Base-by-base conservation (phyloP, 2,888 invertebrate genomes). In the Pseudoips prasinana region DNA sequence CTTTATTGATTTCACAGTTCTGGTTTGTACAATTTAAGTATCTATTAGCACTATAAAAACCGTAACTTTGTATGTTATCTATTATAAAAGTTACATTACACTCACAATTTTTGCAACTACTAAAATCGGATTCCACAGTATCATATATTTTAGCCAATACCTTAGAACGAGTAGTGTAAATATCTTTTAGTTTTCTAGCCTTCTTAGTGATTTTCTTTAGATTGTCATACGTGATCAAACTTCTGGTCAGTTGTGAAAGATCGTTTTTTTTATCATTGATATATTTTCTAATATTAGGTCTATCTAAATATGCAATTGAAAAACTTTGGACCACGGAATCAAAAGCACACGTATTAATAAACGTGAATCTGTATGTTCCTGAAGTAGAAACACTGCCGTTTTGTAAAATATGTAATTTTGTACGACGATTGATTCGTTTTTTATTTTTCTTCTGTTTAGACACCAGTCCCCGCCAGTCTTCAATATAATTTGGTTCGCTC, bases 271-370 rank as follows among this genome's bases (percentile, higher is more conserved):
- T 32, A 24, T 32, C 28, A 34, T 24, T 24, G 28, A 34, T 24
- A 28, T 28, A 28, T 34, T 34, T 34, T 34, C 24, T 28, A 34
- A 28, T 28, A 32, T 37, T 23, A 23, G 29, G 27, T 28, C 31
- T 31, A 25, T 39, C 39, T 39, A 39, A 30, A 35, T 31, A 39
- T 28, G 39, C 39, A 24, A 39, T 31, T 17, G 34, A 30, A 28
- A 39, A 39, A 31, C 39, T 39, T 39, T 39, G 39, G 23, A 34
- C 27, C 26, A 39, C 34, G 20, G 39, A 39, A 28, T 39, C 39
- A 34, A 39, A 39, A 27, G 39, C 39, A 31, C 39, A 39, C 24
- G 39, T 39, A 28, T 39, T 34, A 27, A 29, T 34, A 30, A 39
- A 33, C 20, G 31, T 30, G 26, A 30, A 31, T 17, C 10, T 26